A percentile compares a stretch with the other conserved stretches of the same genome.
Evolutionary conservation across 64 coral and sea anemone genomes (phyloP).

Genomic region (Trachythela sp.): DNA sequence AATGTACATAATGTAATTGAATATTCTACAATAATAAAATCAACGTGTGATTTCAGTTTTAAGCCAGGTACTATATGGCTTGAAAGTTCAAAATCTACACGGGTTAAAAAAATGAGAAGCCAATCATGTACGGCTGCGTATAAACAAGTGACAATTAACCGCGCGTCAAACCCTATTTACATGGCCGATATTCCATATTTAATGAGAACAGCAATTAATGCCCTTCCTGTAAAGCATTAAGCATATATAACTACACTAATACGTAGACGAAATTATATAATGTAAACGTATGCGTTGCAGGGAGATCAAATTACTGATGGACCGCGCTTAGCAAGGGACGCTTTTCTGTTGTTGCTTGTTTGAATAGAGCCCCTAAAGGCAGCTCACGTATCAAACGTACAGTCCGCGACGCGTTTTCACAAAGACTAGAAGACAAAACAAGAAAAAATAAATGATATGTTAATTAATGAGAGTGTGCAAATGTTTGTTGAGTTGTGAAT

Average conservation of each 20-base stretch:
- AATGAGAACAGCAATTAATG: background rate
- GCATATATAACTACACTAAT: background rate
- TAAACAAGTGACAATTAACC: background rate
- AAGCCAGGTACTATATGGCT: too few relatives aligned
- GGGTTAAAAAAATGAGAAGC: too few relatives aligned
- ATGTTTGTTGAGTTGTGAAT: conserved; percentile 10
- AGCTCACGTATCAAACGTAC: too few relatives aligned
- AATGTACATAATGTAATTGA: too few relatives aligned
- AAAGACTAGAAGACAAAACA: background rate
- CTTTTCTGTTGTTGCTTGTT: too few relatives aligned
- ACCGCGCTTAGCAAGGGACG: too few relatives aligned
- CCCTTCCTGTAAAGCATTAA: background rate
- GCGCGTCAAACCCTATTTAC: background rate
- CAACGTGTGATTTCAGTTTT: too few relatives aligned
- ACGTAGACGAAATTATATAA: background rate
- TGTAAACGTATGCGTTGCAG: background rate
- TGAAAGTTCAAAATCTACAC: too few relatives aligned
- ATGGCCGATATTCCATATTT: background rate
- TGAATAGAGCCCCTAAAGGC: too few relatives aligned
- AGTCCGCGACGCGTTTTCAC: too few relatives aligned
- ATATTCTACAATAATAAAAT: too few relatives aligned
- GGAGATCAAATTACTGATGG: background rate
- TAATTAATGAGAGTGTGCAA: conserved; percentile 19
- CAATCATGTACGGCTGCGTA: too few relatives aligned
- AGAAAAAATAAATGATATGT: background rate